phyloP scores from a whole-genome alignment of 2,797 vertebrate species.

The Orientallactaga sibirica region DNA sequence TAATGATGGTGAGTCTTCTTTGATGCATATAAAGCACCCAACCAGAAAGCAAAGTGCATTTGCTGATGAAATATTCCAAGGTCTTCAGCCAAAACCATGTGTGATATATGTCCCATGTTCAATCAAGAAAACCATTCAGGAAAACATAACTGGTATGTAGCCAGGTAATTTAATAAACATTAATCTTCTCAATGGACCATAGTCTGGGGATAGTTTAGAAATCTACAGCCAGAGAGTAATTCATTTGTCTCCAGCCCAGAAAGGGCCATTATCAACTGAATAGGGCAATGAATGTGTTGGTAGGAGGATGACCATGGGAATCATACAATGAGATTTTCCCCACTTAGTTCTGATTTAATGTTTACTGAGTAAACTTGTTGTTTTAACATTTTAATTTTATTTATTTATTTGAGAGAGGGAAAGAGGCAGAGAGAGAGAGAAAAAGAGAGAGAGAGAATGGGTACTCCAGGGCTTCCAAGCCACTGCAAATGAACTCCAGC shows the following conservation, averaged over 20 bases:
- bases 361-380: neutral
- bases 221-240: neutral
- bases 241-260: neutral
- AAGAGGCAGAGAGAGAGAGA: too few species aligned
- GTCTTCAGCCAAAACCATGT: neutral
- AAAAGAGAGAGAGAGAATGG: too few species aligned
- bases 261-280: neutral
- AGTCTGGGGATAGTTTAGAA: conserved; percentile 22
- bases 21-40: neutral
- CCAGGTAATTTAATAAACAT: neutral
- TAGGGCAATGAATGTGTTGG: neutral
- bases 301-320: neutral
- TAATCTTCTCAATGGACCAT: conserved; percentile 2
- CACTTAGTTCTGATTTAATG: neutral
- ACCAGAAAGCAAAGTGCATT: neutral
- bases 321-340: neutral
- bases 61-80: conserved; percentile 11
- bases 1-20: neutral
- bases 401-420: too few species aligned
- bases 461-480: too few species aligned
- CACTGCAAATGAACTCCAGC: too few species aligned
- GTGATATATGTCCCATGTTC: neutral
- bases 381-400: too few species aligned
- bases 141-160: neutral
- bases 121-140: neutral